Base-by-base conservation (phyloP, 2,888 invertebrate genomes). In the Bombyx huttoni region DNA sequence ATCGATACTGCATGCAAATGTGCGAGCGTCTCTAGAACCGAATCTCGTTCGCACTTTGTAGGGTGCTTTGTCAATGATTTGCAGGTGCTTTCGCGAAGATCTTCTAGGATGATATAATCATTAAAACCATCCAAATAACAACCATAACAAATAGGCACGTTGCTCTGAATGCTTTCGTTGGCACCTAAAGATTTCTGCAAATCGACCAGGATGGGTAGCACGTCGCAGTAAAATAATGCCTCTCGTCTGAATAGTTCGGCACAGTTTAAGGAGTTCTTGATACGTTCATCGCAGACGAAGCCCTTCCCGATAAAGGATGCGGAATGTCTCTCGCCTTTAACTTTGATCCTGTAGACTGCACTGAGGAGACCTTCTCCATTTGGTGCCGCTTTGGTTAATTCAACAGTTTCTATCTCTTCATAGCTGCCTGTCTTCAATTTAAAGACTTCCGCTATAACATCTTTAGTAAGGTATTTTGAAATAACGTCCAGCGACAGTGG, bases 1-100 rank as follows among this genome's bases (percentile, higher is more conserved):
- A 79, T 62, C 0, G 79, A 79, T 0, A 74, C 70, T 1, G 79
- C 72, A 47, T 81, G 79, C 8, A 78, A 59, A 59, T 80, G 80
- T 7, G 77, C 76, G n/a, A 79, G 56, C 0, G 64, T 58, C 52
- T 65, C 70, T 5, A 80, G 58, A 9, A 61, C 65, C 14, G 58
- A 51, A 52, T 78, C 64, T 54, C 65, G 66, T 55, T 77, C 66
- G 3, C 51, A 46, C 49, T 56, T 51, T 6, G 65, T 67, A 12
- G 70, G 69, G 50, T 55, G 53, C 52, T 57, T 60, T 2, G 67
- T 53, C n/a, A 74, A 52, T 5, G 72, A 52, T 13, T n/a, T 33
- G 51, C 60, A 74, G 48, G 61, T 53, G 5, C 53, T 62, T 34
- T 73, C 73, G n/a, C 59, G 52, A 24, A 81, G 55, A 55, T 80